Percentiles rank a stretch among this genome's conserved stretches.
phyloP scores from a whole-genome alignment of 1,140 invertebrate species.

The Drosophila carrolli region DNA sequence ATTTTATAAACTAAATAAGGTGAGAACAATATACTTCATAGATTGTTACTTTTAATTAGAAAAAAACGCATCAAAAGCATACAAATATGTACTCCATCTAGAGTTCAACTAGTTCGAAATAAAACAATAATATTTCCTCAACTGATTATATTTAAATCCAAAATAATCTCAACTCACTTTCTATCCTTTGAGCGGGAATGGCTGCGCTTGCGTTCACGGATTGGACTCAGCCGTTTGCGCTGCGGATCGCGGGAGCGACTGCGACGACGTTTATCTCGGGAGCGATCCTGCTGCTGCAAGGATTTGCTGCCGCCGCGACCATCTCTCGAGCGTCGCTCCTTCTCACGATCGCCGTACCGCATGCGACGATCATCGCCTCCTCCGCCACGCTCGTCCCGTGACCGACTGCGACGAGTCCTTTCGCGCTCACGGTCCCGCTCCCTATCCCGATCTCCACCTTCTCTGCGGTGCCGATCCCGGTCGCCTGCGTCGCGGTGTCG shows the following conservation, averaged over 20 bases:
- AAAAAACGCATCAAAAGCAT: too few species aligned
- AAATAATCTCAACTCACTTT: conserved; percentile 50
- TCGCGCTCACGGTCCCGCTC: conserved; percentile 62
- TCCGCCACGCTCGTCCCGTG: conserved; percentile 54
- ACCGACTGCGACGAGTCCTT: conserved; percentile 54
- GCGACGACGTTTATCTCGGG: conserved; percentile 43
- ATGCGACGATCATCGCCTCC: conserved; percentile 29
- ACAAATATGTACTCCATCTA: too few species aligned
- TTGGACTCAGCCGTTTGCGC: conserved; percentile 41
- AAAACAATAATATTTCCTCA: too few species aligned
- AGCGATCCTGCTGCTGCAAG: conserved; percentile 45
- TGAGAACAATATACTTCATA: too few species aligned
- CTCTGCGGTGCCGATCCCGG: conserved; percentile 37
- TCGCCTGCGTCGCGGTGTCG: conserved; percentile 80
- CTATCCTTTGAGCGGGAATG: conserved; percentile 74
- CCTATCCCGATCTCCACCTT: conserved; percentile 55
- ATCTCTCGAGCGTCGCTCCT: conserved; percentile 86
- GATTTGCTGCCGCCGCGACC: conserved; percentile 67
- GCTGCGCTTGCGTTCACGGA: conserved; percentile 55
- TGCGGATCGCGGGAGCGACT: conserved; percentile 63
- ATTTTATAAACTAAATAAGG: too few species aligned
- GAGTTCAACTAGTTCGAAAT: too few species aligned
- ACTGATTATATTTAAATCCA: too few species aligned
- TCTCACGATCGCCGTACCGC: conserved; percentile 45
- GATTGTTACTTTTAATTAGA: too few species aligned